phyloP scores from a whole-genome alignment of 2,113 vertebrate species.

The Menidia beryllina region DNA sequence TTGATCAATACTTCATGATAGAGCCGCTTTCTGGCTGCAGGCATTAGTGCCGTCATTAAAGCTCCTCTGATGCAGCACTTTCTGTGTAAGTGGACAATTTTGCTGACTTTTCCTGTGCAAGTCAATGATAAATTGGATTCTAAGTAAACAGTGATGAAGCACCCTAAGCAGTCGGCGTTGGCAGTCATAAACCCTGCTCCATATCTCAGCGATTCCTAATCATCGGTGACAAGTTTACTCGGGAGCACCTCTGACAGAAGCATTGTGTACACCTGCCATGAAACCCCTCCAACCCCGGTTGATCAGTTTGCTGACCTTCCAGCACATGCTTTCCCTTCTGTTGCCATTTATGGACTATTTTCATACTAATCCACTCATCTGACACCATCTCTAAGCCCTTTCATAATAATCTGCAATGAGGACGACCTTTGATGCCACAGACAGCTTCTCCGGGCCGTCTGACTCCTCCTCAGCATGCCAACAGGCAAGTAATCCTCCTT shows the following conservation, averaged over 20 bases:
- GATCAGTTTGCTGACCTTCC: conserved; percentile 51
- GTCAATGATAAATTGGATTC: conserved; percentile 74
- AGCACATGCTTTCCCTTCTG: conserved; percentile 40
- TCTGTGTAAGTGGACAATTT: conserved; percentile 63
- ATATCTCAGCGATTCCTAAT: conserved; percentile 59
- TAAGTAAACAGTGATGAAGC: conserved; percentile 78
- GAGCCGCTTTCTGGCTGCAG: conserved; percentile 53
- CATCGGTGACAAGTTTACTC: conserved; percentile 69
- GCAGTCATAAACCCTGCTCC: conserved; percentile 61
- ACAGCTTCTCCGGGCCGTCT: conserved; percentile 59
- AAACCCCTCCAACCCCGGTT: conserved; percentile 25
- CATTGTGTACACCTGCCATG: conserved; percentile 36
- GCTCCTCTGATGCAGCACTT: conserved; percentile 76
- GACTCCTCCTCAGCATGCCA: conserved; percentile 61
- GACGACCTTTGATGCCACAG: conserved; percentile 73
- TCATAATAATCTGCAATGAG: conserved; percentile 71
- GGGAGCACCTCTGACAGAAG: conserved; percentile 53
- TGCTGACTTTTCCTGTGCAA: conserved; percentile 66
- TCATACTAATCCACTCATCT: conserved; percentile 69
- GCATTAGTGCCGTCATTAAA: conserved; percentile 62
- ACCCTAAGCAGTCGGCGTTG: conserved; percentile 62
- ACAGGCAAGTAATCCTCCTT: conserved; percentile 67
- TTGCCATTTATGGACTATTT: conserved; percentile 58
- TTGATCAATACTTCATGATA: conserved; percentile 62
- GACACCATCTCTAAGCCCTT: conserved; percentile 64